Base-by-base conservation (phyloP, 2,888 invertebrate genomes). In the Aspidiotus rigidus region DNA sequence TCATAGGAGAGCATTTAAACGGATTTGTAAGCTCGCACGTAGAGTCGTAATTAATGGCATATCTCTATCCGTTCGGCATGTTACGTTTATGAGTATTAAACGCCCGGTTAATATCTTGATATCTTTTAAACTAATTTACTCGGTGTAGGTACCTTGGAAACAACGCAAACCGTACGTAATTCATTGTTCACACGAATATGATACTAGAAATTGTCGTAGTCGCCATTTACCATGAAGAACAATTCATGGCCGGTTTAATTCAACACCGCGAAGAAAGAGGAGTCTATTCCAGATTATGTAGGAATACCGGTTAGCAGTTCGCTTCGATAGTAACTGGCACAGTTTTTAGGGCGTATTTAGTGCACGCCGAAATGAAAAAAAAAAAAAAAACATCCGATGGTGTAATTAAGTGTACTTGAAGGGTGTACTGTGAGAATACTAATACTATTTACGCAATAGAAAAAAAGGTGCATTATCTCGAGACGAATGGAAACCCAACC, bases 1-100 rank as follows among this genome's bases (percentile, higher is more conserved):
- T 62, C 62, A 62, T 62, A 41, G 42, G 62, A 62, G 62, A 62
- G 62, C 62, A 62, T 62, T 62, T 62, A 62, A 62, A 62, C 62
- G 62, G 62, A 62, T 62, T 62, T 62, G 62, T 62, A 40, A 41
- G 62, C 62, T 41, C 40, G 62, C 62, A 41, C 62, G 62, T 62
- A 62, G 62, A 62, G 42, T 62, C 62, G 62, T 62, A 62, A 62
- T 62, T 62, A 62, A 62, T 62, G 42, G 62, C 62, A 17, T 28
- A 28, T 62, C 62, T 62, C 41, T 62, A 62, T 62, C 62, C 62
- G 62, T 62, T 57, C 62, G 62, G n/a, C 10, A 16, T 57, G 57
- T 57, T 16, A n/a, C 62, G 39, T 62, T 62, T 62, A 62, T 13
- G 42, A 41, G n/a, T 62, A 9, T n/a, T 28, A 28, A 53, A 11